Conservation (phyloP, 2,888 invertebrate genomes). For the Thymelicus lineola region DNA sequence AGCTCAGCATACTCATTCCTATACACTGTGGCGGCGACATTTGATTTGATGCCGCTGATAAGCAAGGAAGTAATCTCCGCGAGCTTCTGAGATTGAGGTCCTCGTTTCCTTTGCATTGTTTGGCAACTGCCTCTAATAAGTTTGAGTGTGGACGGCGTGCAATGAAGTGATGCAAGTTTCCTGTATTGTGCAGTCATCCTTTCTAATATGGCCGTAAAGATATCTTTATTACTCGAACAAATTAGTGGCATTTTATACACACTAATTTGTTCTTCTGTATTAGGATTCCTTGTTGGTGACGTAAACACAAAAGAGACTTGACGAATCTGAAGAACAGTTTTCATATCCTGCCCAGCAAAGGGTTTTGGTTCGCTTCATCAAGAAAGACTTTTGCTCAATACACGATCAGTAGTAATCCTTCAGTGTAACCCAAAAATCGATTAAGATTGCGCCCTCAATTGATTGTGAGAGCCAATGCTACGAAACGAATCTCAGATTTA, state of each 20-base stretch:
- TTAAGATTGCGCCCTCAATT: no score
- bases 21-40: slow-evolving; percentile 8
- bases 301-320: no score
- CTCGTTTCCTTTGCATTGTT: slow-evolving; percentile 21
- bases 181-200: slow-evolving; percentile 1
- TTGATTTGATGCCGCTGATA: slow-evolving; percentile 21
- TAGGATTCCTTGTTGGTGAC: no score
- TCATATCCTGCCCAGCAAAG: no score
- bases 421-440: no score
- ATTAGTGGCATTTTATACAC: not conserved
- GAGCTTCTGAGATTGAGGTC: slow-evolving; percentile 28
- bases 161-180: slow-evolving; percentile 5
- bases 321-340: no score
- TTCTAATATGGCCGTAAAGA: not conserved
- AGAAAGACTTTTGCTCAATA: no score
- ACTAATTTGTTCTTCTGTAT: not conserved
- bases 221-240: not conserved
- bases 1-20: not conserved
- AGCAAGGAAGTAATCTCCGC: slow-evolving; percentile 18
- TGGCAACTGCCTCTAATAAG: slow-evolving; percentile 14
- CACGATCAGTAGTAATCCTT: no score
- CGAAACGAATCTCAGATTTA: no score
- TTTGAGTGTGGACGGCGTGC: slow-evolving; percentile 5
- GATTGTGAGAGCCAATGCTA: no score
- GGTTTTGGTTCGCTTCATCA: no score